phyloP scores from a whole-genome alignment of 1,140 invertebrate genomes.

The Micrasema longulum region DNA sequence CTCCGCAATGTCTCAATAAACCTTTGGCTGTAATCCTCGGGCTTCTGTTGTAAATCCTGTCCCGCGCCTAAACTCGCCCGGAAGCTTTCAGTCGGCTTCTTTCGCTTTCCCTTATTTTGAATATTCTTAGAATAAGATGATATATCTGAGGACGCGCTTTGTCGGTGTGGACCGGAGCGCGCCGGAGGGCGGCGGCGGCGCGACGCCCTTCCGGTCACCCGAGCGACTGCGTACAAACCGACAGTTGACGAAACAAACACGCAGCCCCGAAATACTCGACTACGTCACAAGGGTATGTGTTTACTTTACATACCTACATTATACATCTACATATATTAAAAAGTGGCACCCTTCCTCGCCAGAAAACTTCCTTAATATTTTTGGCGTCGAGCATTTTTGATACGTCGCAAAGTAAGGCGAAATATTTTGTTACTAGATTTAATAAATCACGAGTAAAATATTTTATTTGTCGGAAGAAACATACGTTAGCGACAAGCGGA shows the following conservation, averaged over 20 bases:
- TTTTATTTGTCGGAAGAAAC: constrained; percentile 1
- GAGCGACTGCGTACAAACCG: not conserved
- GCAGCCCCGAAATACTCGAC: constrained; percentile 1
- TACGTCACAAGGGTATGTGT: constrained; percentile 20
- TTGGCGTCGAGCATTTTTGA: constrained; percentile 24
- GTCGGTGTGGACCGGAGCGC: not conserved
- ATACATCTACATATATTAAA: no score
- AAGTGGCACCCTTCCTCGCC: not conserved
- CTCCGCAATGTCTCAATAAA: not conserved
- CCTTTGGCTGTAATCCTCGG: constrained; percentile 8
- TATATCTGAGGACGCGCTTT: constrained; percentile 16
- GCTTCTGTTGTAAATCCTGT: constrained; percentile 3
- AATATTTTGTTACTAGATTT: not conserved
- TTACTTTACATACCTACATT: no score
- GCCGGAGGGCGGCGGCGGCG: constrained; percentile 13
- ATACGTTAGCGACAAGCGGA: constrained; percentile 1
- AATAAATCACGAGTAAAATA: constrained; percentile 22
- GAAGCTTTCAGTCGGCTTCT: not conserved
- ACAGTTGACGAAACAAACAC: constrained; percentile 1
- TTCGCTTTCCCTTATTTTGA: not conserved
- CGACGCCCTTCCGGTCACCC: constrained; percentile 31
- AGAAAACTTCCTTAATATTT: constrained; percentile 14
- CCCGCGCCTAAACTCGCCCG: constrained; percentile 21
- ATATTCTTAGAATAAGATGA: constrained; percentile 30
- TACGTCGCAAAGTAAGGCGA: constrained; percentile 4